phyloP scores from a whole-genome alignment of 2,113 vertebrate genomes.

The Dunckerocampus dactyliophorus region DNA sequence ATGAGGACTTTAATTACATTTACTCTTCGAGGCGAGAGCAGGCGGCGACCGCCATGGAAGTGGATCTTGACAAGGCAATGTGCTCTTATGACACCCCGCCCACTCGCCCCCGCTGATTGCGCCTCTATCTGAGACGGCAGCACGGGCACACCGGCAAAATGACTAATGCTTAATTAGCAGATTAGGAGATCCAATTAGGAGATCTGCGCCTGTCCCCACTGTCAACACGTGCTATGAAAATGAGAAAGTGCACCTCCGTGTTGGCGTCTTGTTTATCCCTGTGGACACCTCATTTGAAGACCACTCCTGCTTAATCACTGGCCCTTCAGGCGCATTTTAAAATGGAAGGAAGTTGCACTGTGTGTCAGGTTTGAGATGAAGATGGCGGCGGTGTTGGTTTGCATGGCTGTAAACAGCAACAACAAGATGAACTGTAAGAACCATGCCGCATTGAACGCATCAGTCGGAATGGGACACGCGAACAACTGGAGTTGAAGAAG shows the following conservation, averaged over 20 bases:
- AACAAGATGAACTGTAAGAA: too few species aligned
- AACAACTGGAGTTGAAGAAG: too few species aligned
- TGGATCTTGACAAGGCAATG: conserved; percentile 62
- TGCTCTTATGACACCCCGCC: conserved; percentile 63
- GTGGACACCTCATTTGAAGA: conserved; percentile 37
- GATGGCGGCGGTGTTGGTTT: too few species aligned
- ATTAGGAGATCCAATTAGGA: conserved; percentile 77
- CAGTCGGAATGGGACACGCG: too few species aligned
- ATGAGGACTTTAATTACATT: conserved; percentile 72
- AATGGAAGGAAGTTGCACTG: conserved; percentile 1
- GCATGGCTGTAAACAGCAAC: too few species aligned
- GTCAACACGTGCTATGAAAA: conserved; percentile 65
- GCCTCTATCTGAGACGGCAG: conserved; percentile 45
- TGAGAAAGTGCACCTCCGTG: conserved; percentile 46
- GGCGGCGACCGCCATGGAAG: conserved; percentile 43
- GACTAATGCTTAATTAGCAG: conserved; percentile 74
- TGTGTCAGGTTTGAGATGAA: conserved; percentile 5
- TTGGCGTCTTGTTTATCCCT: conserved; percentile 31
- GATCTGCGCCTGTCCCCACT: conserved; percentile 66
- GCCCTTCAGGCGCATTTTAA: conserved; percentile 16
- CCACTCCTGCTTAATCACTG: conserved; percentile 18
- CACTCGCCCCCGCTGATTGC: conserved; percentile 48
- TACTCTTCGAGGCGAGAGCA: conserved; percentile 52
- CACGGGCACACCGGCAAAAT: conserved; percentile 49
- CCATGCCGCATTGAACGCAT: too few species aligned